phyloP scores from a whole-genome alignment of 2,113 vertebrate genomes.

The Syngnathus typhle region DNA sequence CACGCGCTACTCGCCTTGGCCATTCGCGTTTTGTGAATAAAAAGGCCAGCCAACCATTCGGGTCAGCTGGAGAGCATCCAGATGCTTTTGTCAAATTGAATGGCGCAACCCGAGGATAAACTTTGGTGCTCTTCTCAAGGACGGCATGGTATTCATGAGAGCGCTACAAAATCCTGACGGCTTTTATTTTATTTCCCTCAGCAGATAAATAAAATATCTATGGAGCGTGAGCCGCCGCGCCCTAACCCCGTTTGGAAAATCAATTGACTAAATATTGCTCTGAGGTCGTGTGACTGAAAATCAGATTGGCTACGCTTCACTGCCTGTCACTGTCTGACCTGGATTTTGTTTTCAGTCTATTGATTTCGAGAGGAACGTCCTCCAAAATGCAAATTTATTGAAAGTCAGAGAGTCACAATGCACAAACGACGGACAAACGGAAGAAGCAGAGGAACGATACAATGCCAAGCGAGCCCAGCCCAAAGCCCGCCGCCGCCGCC shows the following conservation, averaged over 20 bases:
- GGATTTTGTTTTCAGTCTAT: conserved; percentile 33
- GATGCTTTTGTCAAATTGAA: too few relatives aligned
- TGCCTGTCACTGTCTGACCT: conserved; percentile 27
- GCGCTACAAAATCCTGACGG: too few relatives aligned
- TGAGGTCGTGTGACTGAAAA: conserved; percentile 33
- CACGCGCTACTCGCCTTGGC: too few relatives aligned
- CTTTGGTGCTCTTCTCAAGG: too few relatives aligned
- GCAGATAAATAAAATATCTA: too few relatives aligned
- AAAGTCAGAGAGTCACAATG: not conserved
- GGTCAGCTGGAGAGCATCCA: too few relatives aligned
- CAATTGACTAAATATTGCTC: conserved; percentile 33
- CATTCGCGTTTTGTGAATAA: too few relatives aligned
- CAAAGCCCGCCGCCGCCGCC: not conserved
- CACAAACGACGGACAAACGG: not conserved
- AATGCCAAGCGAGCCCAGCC: not conserved
- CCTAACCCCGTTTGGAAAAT: conserved; percentile 41
- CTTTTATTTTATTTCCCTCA: too few relatives aligned
- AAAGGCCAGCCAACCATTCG: too few relatives aligned
- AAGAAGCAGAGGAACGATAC: not conserved
- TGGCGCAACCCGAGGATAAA: too few relatives aligned
- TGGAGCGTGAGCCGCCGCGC: too few relatives aligned
- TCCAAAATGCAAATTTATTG: conserved; percentile 27
- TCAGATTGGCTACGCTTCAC: conserved; percentile 25
- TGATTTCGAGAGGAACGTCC: conserved; percentile 31
- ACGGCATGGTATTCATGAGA: too few relatives aligned